phyloP scores from a whole-genome alignment of 2,797 vertebrate genomes.

The Acanthopagrus latus region DNA sequence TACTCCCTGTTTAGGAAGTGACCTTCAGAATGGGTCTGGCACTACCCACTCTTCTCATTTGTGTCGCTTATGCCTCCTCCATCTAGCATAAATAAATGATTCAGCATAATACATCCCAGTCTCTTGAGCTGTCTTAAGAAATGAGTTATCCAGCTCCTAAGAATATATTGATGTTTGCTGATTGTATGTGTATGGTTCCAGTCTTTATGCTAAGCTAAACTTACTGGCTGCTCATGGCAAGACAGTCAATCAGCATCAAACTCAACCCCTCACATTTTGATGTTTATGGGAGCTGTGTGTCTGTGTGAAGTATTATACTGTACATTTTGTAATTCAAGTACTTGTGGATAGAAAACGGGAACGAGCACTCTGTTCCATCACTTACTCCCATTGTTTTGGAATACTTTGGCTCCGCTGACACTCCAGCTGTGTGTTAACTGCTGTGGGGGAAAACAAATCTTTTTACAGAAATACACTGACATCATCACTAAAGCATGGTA shows the following conservation, averaged over 20 bases:
- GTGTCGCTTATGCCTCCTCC: too few species aligned
- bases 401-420: neutral
- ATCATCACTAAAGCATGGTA: neutral
- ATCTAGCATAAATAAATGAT: too few species aligned
- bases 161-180: too few species aligned
- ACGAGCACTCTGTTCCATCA: neutral
- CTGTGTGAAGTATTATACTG: neutral
- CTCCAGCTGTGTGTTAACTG: conserved; percentile 7
- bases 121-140: too few species aligned
- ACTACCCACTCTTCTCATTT: too few species aligned
- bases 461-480: neutral
- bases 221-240: neutral
- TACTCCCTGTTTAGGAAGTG: too few species aligned
- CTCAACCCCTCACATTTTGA: neutral
- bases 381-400: conserved; percentile 6
- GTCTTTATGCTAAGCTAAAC: neutral
- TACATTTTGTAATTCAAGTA: neutral
- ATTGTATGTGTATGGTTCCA: neutral
- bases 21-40: too few species aligned
- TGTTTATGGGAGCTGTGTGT: neutral
- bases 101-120: too few species aligned
- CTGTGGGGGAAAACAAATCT: neutral
- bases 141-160: too few species aligned
- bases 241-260: neutral
- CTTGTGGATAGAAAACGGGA: neutral